Evolutionary conservation across 2,888 invertebrate genomes (phyloP), one percentile per base, ranked within the genome.

Genomic region (Drosophila hamatofila): DNA sequence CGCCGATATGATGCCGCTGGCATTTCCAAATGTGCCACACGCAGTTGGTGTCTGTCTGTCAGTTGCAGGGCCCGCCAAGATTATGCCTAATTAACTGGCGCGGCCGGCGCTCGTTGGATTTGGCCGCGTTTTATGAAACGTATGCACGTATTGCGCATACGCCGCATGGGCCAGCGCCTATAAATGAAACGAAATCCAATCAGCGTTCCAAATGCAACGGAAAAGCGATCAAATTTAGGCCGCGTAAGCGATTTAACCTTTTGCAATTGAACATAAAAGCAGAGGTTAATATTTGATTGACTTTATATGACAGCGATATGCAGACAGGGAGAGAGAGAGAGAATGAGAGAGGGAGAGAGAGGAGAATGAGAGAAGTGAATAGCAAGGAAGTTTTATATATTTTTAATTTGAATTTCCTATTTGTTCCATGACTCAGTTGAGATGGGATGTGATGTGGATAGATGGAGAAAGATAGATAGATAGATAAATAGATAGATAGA

Each of bases 1-100:
- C 49, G 41, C 27, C 42, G 42, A 75, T 48, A 46, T 58, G 60
- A 46, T 58, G 60, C 57, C 60, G 59, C 65, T 41, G 39, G 18
- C 63, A 39, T 42, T 59, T 42, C 27, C 65, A 41, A 60, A 72
- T 65, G 33, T 56, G 37, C 55, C 42, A 71, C 60, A 52, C 61
- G 49, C 65, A 8, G 37, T n/a, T 35, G 14, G 16, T 37, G 16
- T 33, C 12, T 35, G 33, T 46, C 67, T 72, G 72, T 75, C 84
- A 76, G 52, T 55, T 72, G 70, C 81, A 81, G 46, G 52, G 61
- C 33, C 56, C 61, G 54, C 66, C 42, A 75, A 76, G 70, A 83
- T 80, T 75, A 75, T 57, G 68, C 69, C 75, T 84, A 78, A 80
- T 82, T 84, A 78, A 33, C 30, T 18, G n/a, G 62, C 49, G 35